These are phyloP conservation scores for Hapalemur alaotrensis DNA, from an alignment of 2,797 vertebrate species.

Conservation along the genomic window DNA sequence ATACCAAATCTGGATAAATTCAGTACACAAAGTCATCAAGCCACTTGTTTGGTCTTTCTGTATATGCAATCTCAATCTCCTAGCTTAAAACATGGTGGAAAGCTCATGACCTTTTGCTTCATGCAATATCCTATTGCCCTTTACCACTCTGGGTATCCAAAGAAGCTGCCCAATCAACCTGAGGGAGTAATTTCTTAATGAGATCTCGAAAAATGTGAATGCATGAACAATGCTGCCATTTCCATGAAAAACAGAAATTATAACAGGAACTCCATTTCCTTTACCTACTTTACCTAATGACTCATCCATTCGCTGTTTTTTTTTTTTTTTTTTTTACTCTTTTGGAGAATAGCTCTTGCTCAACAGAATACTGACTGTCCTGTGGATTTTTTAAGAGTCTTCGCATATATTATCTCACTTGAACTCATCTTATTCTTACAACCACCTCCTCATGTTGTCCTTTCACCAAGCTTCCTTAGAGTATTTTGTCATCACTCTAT, in stretches of 20 bases:
- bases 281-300: slow-evolving; percentile 48
- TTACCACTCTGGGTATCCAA: slow-evolving; percentile 19
- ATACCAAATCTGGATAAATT: slow-evolving; percentile 31
- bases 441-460: neutral
- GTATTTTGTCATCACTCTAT: neutral
- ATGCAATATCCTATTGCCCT: neutral
- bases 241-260: slow-evolving; percentile 15
- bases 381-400: slow-evolving; percentile 28
- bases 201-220: slow-evolving; percentile 21
- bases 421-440: slow-evolving; percentile 47
- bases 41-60: slow-evolving; percentile 1
- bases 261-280: slow-evolving; percentile 6
- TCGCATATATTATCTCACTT: slow-evolving; percentile 16
- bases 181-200: slow-evolving; percentile 21
- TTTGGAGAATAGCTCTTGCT: neutral
- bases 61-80: neutral
- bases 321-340: neutral
- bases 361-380: slow-evolving; percentile 41
- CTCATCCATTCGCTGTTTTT: slow-evolving; percentile 40
- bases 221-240: neutral
- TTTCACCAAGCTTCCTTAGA: slow-evolving; percentile 28
- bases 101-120: neutral
- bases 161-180: slow-evolving; percentile 18
- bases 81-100: neutral
- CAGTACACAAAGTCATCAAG: slow-evolving; percentile 9